Evolutionary conservation across 2,113 vertebrate genomes (phyloP), one percentile per base, ranked within the genome.

Genomic region (Dicerorhinus sumatrensis): DNA sequence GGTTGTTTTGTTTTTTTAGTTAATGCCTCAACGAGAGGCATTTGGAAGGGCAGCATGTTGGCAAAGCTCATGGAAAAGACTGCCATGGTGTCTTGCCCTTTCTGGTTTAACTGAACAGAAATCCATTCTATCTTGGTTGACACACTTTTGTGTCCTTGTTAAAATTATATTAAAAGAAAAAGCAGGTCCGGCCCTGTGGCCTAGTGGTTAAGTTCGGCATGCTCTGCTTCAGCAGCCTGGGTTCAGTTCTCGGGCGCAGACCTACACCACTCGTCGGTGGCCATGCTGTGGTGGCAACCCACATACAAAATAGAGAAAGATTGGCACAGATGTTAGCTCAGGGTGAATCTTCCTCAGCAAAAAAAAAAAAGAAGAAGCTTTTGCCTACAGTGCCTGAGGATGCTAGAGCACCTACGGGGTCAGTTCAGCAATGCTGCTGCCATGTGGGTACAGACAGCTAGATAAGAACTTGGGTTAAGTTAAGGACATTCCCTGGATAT

Each of bases 41-140:
- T 87, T 82, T 82, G 67, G 82, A 81, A 80, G 31, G 33, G 65
- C 81, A 56, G 33, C 36, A 54, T 95, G 65, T 94, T 84, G 56
- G 25, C 75, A 81, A 81, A 80, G 29, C 39, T 76, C 51, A 25
- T 36, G 21, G 82, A 39, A 70, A 69, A 62, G 62, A 88, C 25
- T 67, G 65, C 20, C 27, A 17, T 25, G 51, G 29, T n/a, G 6
- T 63, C 51, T 73, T 56, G 17, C 25, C 16, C 25, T 77, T 89
- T 67, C 27, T 81, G 58, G 11, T 33, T 97, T 88, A 76, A 77
- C 39, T 3, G 13, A 79, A 36, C 31, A 67, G 48, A 73, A 92
- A 73, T 63, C 16, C 21, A 10, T 60, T 88, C n/a, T 31, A 18
- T 87, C 27, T 92, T 94, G 76, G 27, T 58, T 14, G 42, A 65